Conservation (phyloP, 2,797 vertebrate species). For the Darevskia mixta region DNA sequence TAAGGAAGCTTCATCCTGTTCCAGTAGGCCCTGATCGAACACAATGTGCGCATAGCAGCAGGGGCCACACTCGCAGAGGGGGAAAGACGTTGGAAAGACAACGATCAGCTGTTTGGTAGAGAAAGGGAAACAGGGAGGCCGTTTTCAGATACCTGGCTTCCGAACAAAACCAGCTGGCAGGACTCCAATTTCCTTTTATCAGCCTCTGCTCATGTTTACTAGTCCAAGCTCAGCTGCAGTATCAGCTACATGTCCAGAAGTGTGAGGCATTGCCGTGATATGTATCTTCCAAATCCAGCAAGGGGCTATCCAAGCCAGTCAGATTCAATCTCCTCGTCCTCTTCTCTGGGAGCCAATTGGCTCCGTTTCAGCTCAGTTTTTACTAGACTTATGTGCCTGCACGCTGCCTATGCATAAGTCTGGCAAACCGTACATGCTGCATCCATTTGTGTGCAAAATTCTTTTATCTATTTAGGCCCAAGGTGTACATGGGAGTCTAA, state of each 20-base stretch:
- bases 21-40: background rate
- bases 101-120: background rate
- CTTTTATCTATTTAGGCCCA: background rate
- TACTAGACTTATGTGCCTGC: background rate
- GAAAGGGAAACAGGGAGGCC: background rate
- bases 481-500: background rate
- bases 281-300: background rate
- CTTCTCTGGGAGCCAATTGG: background rate
- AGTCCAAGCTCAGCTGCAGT: background rate
- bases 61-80: background rate
- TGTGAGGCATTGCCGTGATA: background rate
- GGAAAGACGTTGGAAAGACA: background rate
- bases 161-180: background rate
- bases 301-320: background rate
- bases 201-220: background rate
- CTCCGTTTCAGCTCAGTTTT: background rate
- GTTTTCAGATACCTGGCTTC: background rate
- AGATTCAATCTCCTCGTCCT: background rate
- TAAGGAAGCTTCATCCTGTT: background rate
- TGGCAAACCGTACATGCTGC: background rate
- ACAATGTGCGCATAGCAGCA: background rate
- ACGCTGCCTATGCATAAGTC: background rate
- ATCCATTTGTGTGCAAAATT: background rate
- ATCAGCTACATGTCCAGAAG: background rate
- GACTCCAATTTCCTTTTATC: background rate